Base-by-base conservation (phyloP, 2,113 vertebrate species). In the Myocastor coypus region DNA sequence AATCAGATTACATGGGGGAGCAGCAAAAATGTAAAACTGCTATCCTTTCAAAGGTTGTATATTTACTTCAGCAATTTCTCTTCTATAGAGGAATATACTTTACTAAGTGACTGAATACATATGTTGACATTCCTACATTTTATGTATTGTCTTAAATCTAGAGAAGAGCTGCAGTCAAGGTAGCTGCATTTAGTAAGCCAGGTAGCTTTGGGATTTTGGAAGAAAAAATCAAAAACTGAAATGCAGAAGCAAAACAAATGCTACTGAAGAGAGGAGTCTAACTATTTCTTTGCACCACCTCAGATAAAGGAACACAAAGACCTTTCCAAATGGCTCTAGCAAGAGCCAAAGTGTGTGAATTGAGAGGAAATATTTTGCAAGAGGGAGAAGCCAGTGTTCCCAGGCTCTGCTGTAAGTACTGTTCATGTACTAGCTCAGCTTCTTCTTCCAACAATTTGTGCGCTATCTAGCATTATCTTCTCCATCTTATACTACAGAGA, bases 321-420 rank as follows among this genome's bases (percentile, higher is more conserved):
- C 11, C 40, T 82, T 96, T 91, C 46, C 40, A 50, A 93, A 83
- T 1, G n/a, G 42, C n/a, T 28, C 26, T 26, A 19, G 42, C 3
- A 66, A 52, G 24, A 4, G 37, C 12, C 5, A 55, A 59, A 55
- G 34, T 75, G 2, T 78, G 37, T 34, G 32, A 87, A 93, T 0
- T 68, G 24, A 59, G 64, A 96, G 50, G 16, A 71, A 82, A 84
- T 37, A 28, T 32, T 85, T 97, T 87, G 92, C 22, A 50, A 46
- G 30, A 32, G 40, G 92, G 30, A 93, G 32, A 69, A 83, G 17
- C 22, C 37, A 63, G 16, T 28, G 30, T 24, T 46, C 7, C 16
- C 30, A 30, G 17, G 63, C n/a, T 83, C 12, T 26, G 40, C 32
- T 50, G 14, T 73, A 37, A 40, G 30, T 28, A 30, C 30, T 80